These are phyloP conservation scores for Melipona beecheii DNA, from an alignment of 2,888 invertebrate species.

Conservation along the genomic window DNA sequence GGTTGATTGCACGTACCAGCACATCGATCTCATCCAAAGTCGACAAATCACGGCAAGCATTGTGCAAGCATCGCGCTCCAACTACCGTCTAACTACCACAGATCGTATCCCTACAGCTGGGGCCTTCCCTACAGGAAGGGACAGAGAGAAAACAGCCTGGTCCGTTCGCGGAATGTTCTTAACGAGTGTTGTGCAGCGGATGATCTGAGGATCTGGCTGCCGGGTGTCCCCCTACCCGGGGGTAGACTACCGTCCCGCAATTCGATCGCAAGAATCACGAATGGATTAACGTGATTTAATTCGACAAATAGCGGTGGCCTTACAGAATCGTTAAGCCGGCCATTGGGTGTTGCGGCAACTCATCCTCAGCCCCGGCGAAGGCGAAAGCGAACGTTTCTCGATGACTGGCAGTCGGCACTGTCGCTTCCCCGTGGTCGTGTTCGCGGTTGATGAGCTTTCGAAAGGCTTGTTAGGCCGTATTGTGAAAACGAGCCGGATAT, in stretches of 20 bases:
- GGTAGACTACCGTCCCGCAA: conserved; percentile 64
- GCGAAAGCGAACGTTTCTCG: conserved; percentile 36
- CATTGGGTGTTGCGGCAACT: conserved; percentile 58
- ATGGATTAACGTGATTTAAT: conserved; percentile 78
- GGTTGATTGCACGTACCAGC: conserved; percentile 44
- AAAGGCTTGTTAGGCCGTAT: conserved; percentile 1
- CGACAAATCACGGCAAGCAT: conserved; percentile 66
- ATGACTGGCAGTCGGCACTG: background rate
- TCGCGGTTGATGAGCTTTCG: conserved; percentile 28
- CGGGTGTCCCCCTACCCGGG: conserved; percentile 12
- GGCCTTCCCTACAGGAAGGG: conserved; percentile 17
- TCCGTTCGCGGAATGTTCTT: conserved; percentile 66
- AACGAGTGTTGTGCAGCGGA: conserved; percentile 63
- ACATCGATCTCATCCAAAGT: conserved; percentile 53
- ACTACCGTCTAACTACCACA: conserved; percentile 50
- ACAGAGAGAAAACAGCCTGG: conserved; percentile 38
- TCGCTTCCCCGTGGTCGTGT: background rate
- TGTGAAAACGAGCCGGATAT: background rate
- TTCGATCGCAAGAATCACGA: conserved; percentile 70
- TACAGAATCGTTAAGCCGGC: conserved; percentile 78
- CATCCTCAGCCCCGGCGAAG: conserved; percentile 55
- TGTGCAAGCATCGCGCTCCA: conserved; percentile 61
- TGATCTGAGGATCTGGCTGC: conserved; percentile 64
- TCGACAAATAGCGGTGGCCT: conserved; percentile 78
- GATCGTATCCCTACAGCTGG: conserved; percentile 59